Conservation (phyloP, 2,888 invertebrate genomes). For the Erynnis tages region DNA sequence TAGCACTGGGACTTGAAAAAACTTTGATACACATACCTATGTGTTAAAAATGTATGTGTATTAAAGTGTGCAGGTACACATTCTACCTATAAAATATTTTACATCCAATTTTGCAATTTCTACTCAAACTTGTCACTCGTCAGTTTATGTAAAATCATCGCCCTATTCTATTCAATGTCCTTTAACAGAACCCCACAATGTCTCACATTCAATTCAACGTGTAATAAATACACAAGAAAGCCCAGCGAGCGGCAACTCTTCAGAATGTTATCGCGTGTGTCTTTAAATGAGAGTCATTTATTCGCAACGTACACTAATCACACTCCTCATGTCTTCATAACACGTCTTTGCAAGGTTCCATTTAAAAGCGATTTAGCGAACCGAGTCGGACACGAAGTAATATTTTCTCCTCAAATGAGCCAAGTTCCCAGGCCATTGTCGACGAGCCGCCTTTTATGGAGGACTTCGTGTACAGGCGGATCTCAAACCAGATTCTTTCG, state of each 20-base stretch:
- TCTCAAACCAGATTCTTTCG: slow-evolving; percentile 58
- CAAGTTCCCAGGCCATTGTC: slow-evolving; percentile 78
- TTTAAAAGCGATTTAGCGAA: slow-evolving; percentile 72
- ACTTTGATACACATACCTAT: too few relatives aligned
- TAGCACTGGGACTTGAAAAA: too few relatives aligned
- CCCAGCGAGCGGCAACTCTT: not conserved
- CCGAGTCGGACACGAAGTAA: slow-evolving; percentile 58
- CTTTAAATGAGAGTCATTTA: slow-evolving; percentile 21
- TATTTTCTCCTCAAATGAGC: slow-evolving; percentile 80
- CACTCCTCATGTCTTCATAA: slow-evolving; percentile 49
- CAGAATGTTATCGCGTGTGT: slow-evolving; percentile 15
- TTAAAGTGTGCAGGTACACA: too few relatives aligned
- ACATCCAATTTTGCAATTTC: too few relatives aligned
- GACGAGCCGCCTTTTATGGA: slow-evolving; percentile 71
- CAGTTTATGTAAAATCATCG: too few relatives aligned
- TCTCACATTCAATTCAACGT: too few relatives aligned
- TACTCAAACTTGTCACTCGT: too few relatives aligned
- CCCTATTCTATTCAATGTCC: too few relatives aligned
- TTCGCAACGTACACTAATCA: slow-evolving; percentile 29
- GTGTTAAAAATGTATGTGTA: too few relatives aligned
- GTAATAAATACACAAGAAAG: too few relatives aligned
- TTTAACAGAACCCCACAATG: too few relatives aligned
- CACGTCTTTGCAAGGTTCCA: slow-evolving; percentile 48
- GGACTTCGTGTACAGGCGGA: slow-evolving; percentile 62
- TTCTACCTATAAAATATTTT: too few relatives aligned